Evolutionary conservation across 2,888 invertebrate species (phyloP).

Genomic region (Chrysomela aeneicollis): DNA sequence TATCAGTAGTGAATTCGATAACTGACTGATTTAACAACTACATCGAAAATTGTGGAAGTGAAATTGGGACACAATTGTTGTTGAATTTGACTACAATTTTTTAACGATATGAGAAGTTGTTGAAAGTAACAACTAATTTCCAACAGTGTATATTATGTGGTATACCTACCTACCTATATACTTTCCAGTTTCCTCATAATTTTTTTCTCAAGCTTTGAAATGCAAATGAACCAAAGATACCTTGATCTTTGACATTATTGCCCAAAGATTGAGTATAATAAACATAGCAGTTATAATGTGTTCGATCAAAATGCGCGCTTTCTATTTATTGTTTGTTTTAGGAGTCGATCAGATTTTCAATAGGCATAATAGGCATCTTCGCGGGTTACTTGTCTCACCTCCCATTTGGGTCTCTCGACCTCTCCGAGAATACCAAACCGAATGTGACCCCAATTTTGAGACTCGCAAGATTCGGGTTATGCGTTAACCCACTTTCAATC

Average conservation of each 20-base stretch:
- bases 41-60: no score
- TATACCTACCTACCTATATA: not conserved
- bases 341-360: not conserved
- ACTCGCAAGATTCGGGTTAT: not conserved
- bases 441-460: constrained; percentile 14
- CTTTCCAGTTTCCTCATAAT: not conserved
- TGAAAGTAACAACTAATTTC: no score
- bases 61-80: no score
- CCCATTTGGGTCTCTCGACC: constrained; percentile 19
- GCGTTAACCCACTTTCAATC: no score
- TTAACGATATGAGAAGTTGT: no score
- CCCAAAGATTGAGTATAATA: not conserved
- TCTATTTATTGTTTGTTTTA: not conserved
- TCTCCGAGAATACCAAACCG: not conserved
- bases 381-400: constrained; percentile 20
- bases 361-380: not conserved
- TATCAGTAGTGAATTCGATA: no score
- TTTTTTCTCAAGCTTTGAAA: not conserved
- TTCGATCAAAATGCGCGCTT: not conserved
- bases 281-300: not conserved
- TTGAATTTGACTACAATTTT: no score
- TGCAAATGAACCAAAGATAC: not conserved
- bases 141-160: no score
- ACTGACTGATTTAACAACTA: no score
- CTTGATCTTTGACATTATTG: not conserved